Base-by-base conservation (phyloP, 2,797 vertebrate species). In the Myripristis murdjan region DNA sequence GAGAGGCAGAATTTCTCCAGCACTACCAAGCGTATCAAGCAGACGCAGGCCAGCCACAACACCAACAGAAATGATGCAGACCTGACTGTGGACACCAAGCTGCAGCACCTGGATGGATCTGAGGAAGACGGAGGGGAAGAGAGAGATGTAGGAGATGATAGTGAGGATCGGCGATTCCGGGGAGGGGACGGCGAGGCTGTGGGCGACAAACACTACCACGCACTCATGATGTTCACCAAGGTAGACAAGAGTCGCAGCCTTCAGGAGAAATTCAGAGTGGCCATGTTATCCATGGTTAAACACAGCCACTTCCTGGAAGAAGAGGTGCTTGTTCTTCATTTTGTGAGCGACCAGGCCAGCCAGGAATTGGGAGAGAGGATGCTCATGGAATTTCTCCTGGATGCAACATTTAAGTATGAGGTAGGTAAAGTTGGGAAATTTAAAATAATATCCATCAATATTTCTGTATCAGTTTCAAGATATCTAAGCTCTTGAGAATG, bases 211-310 rank as follows among this genome's bases (percentile, higher is more conserved):
- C 89, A 65, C 65, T 95, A 95, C 81, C 96, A 98, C 26, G 86
- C 91, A 14, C 95, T 98, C 49, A 92, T 97, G 95, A 97, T 99
- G 98, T 98, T 99, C 89, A 98, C 97, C 63, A 97, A 96, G 82
- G 96, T 97, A 41, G 96, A 97, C 87, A 95, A 92, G 65, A 96
- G 87, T 79, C 90, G 92, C 0, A 94, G 90, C 76, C 94, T 99
- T 75, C 96, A 95, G 89, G 94, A 93, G 79, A 97, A 97, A 89
- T 96, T 96, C 56, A 91, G 87, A 75, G 90, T 95, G 67, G 96
- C 96, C 66, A 94, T 99, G 91, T 83, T 94, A 82, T 99, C 97
- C 0, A 91, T 98, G 94, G 93, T 94, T 48, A 94, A 93, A 51
- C 93, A 96, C 7, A 96, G 93, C 24, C 92, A 60, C 48, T 96